phyloP scores from a whole-genome alignment of 2,888 invertebrate species.

The Ectobius pallidus region DNA sequence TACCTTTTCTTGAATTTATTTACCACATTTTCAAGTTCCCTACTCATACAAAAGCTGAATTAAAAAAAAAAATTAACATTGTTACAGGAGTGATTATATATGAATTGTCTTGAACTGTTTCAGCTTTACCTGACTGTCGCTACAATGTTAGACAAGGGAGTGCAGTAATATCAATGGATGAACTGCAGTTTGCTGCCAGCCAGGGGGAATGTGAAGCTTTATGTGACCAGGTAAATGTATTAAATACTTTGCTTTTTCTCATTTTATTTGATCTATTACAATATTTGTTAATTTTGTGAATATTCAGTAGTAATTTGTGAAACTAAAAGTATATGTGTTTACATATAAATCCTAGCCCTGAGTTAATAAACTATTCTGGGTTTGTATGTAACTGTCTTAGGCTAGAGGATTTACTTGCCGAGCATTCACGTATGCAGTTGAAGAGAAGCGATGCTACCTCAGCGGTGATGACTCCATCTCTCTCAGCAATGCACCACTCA shows the following conservation, averaged over 20 bases:
- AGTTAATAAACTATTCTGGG: too few species aligned
- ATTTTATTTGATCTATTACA: too few species aligned
- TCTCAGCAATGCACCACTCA: slow-evolving; percentile 50
- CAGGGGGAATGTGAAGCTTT: slow-evolving; percentile 54
- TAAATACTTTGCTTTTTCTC: too few species aligned
- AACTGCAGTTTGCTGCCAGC: slow-evolving; percentile 54
- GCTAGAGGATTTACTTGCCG: slow-evolving; percentile 55
- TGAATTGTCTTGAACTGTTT: not conserved
- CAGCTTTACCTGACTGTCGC: slow-evolving; percentile 55
- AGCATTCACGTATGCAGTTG: slow-evolving; percentile 52
- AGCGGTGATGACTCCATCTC: slow-evolving; percentile 56
- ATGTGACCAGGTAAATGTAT: slow-evolving; percentile 55
- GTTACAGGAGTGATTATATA: too few species aligned
- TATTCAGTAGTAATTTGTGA: too few species aligned
- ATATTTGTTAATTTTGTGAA: too few species aligned
- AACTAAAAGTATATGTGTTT: too few species aligned
- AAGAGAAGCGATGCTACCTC: slow-evolving; percentile 54
- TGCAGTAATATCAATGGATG: slow-evolving; percentile 55
- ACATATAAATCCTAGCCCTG: too few species aligned
- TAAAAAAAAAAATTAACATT: too few species aligned
- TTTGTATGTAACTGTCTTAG: slow-evolving; percentile 45
- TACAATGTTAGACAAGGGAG: slow-evolving; percentile 52
- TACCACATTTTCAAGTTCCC: too few species aligned
- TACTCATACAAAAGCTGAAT: too few species aligned
- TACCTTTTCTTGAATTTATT: too few species aligned